phyloP scores from a whole-genome alignment of 2,797 vertebrate genomes.

The Melanogrammus aeglefinus region DNA sequence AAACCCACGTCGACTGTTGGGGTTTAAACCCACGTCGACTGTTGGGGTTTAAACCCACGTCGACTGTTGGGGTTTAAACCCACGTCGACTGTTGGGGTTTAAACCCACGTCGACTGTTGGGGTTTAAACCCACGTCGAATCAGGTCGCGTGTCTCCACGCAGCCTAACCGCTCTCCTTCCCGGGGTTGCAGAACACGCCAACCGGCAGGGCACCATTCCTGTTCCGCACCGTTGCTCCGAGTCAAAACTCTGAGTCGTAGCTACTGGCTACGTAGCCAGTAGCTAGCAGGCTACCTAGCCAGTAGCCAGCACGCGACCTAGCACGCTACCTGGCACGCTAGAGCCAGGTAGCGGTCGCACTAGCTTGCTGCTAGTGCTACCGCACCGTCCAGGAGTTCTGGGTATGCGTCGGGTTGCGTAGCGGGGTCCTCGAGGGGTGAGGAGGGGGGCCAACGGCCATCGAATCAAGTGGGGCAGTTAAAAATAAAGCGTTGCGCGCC shows the following conservation, averaged over 20 bases:
- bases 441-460: conserved; percentile 15
- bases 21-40: too few species aligned
- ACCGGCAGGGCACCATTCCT: conserved; percentile 15
- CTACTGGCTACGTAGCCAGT: not conserved
- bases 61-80: too few species aligned
- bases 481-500: not conserved
- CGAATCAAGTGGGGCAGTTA: not conserved
- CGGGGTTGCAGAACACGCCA: not conserved
- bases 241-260: not conserved
- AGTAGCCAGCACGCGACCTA: too few species aligned
- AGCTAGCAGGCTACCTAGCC: too few species aligned
- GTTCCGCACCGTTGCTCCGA: not conserved
- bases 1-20: too few species aligned
- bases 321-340: too few species aligned
- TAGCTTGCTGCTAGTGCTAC: too few species aligned
- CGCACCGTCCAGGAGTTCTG: not conserved
- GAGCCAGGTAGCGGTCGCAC: too few species aligned
- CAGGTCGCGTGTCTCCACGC: not conserved
- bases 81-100: too few species aligned
- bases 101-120: too few species aligned
- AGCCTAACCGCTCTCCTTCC: not conserved
- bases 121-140: too few species aligned
- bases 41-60: too few species aligned
- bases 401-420: not conserved
- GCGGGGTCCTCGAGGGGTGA: conserved; percentile 25